Evolutionary conservation across 2,113 vertebrate genomes (phyloP).

Genomic region (Agelaius tricolor): DNA sequence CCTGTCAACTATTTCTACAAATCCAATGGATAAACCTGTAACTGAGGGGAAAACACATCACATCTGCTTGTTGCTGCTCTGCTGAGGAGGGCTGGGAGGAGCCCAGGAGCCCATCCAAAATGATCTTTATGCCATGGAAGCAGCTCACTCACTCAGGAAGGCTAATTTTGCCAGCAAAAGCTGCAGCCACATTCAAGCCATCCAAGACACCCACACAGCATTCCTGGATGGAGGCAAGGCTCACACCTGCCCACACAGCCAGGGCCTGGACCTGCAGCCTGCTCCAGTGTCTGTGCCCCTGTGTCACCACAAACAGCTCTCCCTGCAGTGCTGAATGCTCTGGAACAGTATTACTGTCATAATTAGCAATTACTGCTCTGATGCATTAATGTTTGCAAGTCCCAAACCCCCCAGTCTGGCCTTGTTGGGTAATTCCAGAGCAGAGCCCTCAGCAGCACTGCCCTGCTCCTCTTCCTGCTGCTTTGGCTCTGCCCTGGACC

Average conservation of each 20-base stretch:
- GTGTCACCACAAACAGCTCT: not conserved
- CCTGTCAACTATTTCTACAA: not conserved
- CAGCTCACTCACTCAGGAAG: not conserved
- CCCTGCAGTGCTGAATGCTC: not conserved
- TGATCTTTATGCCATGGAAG: not conserved
- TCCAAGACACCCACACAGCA: not conserved
- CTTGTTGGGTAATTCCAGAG: rapidly evolving
- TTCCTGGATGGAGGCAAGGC: not conserved
- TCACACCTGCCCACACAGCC: not conserved
- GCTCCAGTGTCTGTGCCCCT: not conserved
- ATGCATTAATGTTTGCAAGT: not conserved
- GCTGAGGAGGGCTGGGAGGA: not conserved
- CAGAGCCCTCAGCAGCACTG: not conserved
- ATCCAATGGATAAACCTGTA: not conserved
- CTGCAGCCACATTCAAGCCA: not conserved
- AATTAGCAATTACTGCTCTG: not conserved
- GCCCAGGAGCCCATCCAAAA: not conserved
- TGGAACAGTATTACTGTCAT: rapidly evolving
- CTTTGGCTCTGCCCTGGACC: not conserved
- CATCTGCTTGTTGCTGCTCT: not conserved
- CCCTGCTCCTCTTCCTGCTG: not conserved
- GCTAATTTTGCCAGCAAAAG: not conserved
- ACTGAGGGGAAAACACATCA: not conserved
- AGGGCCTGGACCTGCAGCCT: not conserved
- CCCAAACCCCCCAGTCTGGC: not conserved